Evolutionary conservation across 2,797 vertebrate genomes (phyloP), one percentile per base, ranked within the genome.

Genomic region (Tapirus indicus): DNA sequence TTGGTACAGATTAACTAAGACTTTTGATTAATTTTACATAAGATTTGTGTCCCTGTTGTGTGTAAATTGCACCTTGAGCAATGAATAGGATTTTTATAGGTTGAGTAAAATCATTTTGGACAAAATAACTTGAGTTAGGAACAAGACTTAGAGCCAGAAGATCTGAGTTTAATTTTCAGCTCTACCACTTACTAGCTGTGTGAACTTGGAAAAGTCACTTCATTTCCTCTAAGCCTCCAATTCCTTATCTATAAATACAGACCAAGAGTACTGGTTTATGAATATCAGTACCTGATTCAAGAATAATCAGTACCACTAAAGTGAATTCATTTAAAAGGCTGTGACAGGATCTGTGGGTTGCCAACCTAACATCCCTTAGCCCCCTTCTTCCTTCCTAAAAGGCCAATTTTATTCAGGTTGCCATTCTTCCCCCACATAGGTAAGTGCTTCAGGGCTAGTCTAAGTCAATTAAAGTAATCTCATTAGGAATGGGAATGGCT

Each of bases 391-490:
- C 66, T 93, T 88, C 10, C 52, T 78, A 69, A 83, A 74, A 38
- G 56, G 88, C 18, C 68, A 75, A 2, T 62, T 92, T 58, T 68
- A 56, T 71, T 82, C 18, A 29, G 82, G 60, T 25, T 94, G 84
- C 72, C 25, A 54, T 25, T 35, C 78, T 60, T 78, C 44, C 25
- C 52, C 64, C 25, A 80, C 18, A 69, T 0, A 72, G 66, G 60
- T 66, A 35, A 10, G 0, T 79, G 60, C 93, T 87, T 95, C 23
- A 13, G 9, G 54, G 79, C 27, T 54, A 27, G 1, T 92, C 66
- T 91, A 96, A 91, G 44, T 18, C 69, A 71, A 88, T 78, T 83
- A 93, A 74, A n/a, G 49, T 66, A 86, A 94, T 75, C 72, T 62
- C 20, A 44, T 88, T 72, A 94, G 75, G 58, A 75, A 74, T 9